Evolutionary conservation across 2,113 vertebrate species (phyloP).

Genomic region (Choloepus hoffmanni): DNA sequence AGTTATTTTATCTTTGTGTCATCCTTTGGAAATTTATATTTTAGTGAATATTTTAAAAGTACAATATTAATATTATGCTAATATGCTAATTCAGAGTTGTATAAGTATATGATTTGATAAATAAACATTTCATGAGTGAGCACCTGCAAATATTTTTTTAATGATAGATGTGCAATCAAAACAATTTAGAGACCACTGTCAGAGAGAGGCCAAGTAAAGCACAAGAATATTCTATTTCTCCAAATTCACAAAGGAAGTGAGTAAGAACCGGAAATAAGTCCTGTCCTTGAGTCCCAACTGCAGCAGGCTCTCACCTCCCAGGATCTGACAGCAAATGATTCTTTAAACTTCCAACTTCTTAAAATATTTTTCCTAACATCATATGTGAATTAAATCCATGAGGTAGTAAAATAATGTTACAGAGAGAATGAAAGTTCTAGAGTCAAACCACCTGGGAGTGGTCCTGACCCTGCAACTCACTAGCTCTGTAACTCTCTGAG

Average conservation of each 20-base stretch:
- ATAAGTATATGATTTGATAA: not conserved
- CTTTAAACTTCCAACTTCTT: not conserved
- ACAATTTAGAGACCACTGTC: not conserved
- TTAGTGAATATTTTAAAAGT: constrained; percentile 33
- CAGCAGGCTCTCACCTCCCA: not conserved
- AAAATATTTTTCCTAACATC: not conserved
- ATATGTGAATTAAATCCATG: not conserved
- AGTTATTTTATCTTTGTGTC: constrained; percentile 32
- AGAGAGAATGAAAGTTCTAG: not conserved
- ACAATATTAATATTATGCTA: not conserved
- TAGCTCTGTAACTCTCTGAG: not conserved
- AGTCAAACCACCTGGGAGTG: not conserved
- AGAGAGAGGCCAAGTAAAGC: not conserved
- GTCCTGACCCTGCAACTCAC: not conserved
- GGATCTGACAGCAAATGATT: not conserved
- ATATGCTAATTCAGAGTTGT: not conserved
- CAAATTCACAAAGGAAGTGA: not conserved
- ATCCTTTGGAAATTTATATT: constrained; percentile 38
- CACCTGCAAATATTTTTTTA: not conserved
- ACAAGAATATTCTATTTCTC: constrained; percentile 28
- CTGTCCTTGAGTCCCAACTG: not conserved
- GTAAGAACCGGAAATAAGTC: not conserved
- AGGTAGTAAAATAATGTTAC: not conserved
- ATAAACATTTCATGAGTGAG: not conserved
- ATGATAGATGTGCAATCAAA: not conserved